phyloP scores from a whole-genome alignment of 2,113 vertebrate species.

The Emydura subglobosa region DNA sequence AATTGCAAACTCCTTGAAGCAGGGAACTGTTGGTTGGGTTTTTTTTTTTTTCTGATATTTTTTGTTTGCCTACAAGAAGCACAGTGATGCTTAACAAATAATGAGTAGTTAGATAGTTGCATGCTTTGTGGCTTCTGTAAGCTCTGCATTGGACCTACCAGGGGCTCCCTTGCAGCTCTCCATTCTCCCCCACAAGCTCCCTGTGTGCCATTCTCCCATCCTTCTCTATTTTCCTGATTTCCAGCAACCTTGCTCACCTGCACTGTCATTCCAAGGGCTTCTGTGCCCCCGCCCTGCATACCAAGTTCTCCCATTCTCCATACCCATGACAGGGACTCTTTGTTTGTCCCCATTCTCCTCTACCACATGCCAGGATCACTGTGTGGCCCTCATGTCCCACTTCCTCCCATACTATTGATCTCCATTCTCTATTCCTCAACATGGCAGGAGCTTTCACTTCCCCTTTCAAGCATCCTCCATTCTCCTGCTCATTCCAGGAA shows the following conservation, averaged over 20 bases:
- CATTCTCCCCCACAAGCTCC: no score
- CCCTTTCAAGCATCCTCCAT: neutral
- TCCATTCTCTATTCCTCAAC: neutral
- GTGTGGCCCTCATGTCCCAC: neutral
- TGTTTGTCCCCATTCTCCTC: no score
- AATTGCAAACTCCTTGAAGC: neutral
- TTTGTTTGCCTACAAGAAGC: neutral
- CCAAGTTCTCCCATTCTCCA: neutral
- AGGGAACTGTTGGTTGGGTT: neutral
- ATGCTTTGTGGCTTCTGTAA: neutral
- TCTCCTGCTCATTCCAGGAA: neutral
- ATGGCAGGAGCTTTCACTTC: neutral
- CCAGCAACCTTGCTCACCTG: neutral
- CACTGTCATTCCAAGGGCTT: neutral
- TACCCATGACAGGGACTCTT: neutral
- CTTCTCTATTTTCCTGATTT: neutral
- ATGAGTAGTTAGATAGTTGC: neutral
- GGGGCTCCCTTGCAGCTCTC: neutral
- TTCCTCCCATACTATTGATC: no score
- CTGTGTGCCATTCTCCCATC: neutral
- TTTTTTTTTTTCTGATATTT: neutral
- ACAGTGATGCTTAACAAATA: neutral
- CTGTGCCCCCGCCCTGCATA: neutral
- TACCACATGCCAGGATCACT: neutral
- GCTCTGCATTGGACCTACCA: neutral